These are phyloP conservation scores for Sebastes minor DNA, from an alignment of 2,797 vertebrate genomes.

Conservation along the genomic window DNA sequence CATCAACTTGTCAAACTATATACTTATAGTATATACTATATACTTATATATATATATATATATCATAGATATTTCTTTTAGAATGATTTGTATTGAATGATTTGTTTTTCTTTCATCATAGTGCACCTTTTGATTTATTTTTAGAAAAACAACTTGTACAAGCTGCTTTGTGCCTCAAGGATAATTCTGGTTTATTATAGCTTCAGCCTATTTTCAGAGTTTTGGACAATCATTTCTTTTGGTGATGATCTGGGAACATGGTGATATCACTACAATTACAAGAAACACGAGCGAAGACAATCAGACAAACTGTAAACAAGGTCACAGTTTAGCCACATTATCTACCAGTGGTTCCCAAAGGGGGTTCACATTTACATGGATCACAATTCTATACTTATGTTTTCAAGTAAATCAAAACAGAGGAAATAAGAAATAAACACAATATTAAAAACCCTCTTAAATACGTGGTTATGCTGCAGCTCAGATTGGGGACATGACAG, in stretches of 20 bases:
- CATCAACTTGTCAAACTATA: not conserved
- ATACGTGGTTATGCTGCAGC: not conserved
- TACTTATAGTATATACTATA: not conserved
- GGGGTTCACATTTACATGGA: not conserved
- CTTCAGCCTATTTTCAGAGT: not conserved
- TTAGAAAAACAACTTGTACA: not conserved
- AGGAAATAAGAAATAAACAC: not conserved
- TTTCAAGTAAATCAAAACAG: not conserved
- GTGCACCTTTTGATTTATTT: not conserved
- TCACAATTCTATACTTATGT: not conserved
- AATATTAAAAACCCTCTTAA: not conserved
- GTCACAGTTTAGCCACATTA: not conserved
- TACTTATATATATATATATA: not conserved
- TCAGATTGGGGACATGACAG: not conserved
- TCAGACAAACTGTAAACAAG: not conserved
- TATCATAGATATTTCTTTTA: not conserved
- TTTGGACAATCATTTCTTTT: not conserved
- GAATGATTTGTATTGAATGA: not conserved
- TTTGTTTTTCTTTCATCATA: not conserved
- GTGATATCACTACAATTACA: not conserved
- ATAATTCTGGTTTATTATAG: not conserved
- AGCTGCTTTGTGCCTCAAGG: not conserved
- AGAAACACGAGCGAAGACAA: not conserved
- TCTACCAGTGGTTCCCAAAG: not conserved
- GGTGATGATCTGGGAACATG: not conserved